phyloP scores from a whole-genome alignment of 2,113 vertebrate genomes.

The Salvelinus alpinus region DNA sequence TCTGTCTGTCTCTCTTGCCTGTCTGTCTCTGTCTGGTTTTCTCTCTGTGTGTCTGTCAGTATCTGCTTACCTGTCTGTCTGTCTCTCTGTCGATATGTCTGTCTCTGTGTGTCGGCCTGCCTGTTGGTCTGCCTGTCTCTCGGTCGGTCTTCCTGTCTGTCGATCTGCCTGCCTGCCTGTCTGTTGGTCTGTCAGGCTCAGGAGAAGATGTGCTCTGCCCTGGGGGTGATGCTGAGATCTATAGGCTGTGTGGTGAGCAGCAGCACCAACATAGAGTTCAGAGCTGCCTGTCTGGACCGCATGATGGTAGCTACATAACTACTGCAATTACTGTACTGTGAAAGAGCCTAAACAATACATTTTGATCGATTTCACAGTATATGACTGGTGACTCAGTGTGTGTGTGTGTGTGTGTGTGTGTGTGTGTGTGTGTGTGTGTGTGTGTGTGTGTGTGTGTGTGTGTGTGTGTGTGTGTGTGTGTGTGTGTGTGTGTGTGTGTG shows the following conservation, averaged over 20 bases:
- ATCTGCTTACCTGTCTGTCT: not conserved
- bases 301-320: constrained; percentile 66
- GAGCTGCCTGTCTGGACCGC: constrained; percentile 62
- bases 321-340: not conserved
- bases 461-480: not conserved
- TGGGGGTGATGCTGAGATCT: constrained; percentile 66
- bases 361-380: too few relatives aligned
- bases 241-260: constrained; percentile 65
- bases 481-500: constrained; percentile 8
- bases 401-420: not conserved
- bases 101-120: not conserved
- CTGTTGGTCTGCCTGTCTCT: not conserved
- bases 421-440: constrained; percentile 11
- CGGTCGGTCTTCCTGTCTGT: not conserved
- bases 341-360: too few relatives aligned
- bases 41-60: not conserved
- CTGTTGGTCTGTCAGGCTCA: constrained; percentile 48
- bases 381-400: too few relatives aligned
- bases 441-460: constrained; percentile 2
- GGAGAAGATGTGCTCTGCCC: constrained; percentile 57
- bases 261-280: constrained; percentile 72
- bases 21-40: not conserved
- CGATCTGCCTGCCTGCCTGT: not conserved
- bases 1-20: not conserved
- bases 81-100: not conserved